Base-by-base conservation (phyloP, 2,113 vertebrate species). In the Eubucco bourcierii region DNA sequence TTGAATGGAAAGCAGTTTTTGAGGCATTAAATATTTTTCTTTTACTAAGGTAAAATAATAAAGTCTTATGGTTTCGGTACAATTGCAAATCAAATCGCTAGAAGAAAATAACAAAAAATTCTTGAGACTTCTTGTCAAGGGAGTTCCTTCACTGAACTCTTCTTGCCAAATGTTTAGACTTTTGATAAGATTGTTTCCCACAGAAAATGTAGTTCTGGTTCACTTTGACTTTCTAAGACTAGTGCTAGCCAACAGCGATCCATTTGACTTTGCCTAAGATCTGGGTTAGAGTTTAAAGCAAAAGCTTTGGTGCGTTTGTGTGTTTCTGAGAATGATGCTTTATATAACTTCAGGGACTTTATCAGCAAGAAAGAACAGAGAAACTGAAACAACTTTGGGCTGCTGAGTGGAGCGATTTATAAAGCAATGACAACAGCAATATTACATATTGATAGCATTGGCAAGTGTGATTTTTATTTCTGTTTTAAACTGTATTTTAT, bases 251-350 rank as follows among this genome's bases (percentile, higher is more conserved):
- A 74, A 52, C 61, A 85, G 84, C 87, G 94, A 72, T 65, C 41
- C n/a, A 44, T 39, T 55, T 94, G 79, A 83, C 39, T 92, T 93
- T 74, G 60, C 12, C 41, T 58, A 70, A 75, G 55, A 76, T 88
- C 66, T 61, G 31, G 55, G 41, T 9, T 71, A 0, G 8, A 46
- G 76, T 80, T 91, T 75, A 80, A 68, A 91, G 55, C 13, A 84
- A 66, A 74, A 92, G 21, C 68, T 92, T 71, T 3, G 6, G 8
- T 85, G 29, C 90, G 37, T 90, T 82, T 92, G 11, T 3, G 34
- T 95, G 77, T 84, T 96, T 93, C 31, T 87, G 81, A 94, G 80
- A 90, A 81, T 37, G 67, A 83, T 89, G 77, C 46, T 87, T 92
- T 80, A 80, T 84, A 19, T 33, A 93, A 93, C 75, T 90, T 72